phyloP scores from a whole-genome alignment of 1,140 invertebrate genomes.

The Hylaeus volcanicus region DNA sequence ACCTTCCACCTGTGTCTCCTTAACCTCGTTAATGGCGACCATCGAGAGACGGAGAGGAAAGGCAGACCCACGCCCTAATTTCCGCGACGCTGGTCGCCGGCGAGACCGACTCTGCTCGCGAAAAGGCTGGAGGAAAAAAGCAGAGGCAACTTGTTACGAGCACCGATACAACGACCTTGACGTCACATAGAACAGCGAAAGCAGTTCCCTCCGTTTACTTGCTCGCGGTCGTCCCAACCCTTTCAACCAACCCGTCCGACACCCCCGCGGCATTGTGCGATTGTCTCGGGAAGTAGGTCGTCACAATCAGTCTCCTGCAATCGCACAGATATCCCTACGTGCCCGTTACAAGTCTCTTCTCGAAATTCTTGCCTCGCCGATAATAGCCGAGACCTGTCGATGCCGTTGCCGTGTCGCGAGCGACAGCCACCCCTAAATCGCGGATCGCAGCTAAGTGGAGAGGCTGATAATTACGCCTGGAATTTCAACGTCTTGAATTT shows the following conservation, averaged over 20 bases:
- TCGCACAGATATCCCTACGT: constrained; percentile 41
- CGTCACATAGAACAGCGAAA: constrained; percentile 55
- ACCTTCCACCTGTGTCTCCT: no score
- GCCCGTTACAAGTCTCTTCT: not conserved
- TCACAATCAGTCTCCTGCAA: constrained; percentile 58
- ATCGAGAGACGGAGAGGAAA: no score
- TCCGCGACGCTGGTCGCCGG: no score
- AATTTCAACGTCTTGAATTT: no score
- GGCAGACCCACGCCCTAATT: no score
- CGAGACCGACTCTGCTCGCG: no score
- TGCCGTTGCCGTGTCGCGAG: no score
- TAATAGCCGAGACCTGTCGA: not conserved
- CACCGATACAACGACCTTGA: constrained; percentile 61
- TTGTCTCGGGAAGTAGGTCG: constrained; percentile 67
- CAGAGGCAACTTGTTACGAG: constrained; percentile 13
- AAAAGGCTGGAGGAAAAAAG: not conserved
- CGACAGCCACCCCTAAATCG: no score
- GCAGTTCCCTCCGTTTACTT: constrained; percentile 15
- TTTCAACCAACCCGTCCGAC: constrained; percentile 4
- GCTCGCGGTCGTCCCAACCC: not conserved
- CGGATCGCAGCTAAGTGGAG: no score
- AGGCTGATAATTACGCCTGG: no score
- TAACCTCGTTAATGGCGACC: no score
- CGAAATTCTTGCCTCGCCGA: constrained; percentile 5
- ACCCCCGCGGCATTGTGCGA: constrained; percentile 48